These are phyloP conservation scores for Nemopilema nomurai DNA, from an alignment of 30 jellyfish, hydroid and myxozoan species.

Conservation along the genomic window DNA sequence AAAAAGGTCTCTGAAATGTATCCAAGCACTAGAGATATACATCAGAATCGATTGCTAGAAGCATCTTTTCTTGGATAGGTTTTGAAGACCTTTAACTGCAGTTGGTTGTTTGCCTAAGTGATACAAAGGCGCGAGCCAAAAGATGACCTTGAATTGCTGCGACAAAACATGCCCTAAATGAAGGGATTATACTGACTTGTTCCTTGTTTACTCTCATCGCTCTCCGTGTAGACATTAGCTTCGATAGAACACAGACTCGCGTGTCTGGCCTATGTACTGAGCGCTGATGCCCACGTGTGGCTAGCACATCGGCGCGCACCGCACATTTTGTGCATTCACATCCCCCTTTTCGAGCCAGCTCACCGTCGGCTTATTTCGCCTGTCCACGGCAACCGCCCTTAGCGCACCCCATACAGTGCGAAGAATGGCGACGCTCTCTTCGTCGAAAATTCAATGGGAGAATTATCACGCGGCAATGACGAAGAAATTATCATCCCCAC, in stretches of 20 bases:
- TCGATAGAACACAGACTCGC: constrained; percentile 64
- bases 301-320: neutral
- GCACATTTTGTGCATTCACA: constrained; percentile 4
- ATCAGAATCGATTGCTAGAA: no score
- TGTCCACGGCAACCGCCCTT: neutral
- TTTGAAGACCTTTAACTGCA: no score
- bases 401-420: neutral
- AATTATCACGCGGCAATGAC: constrained; percentile 1
- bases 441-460: neutral
- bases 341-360: neutral
- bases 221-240: constrained; percentile 45
- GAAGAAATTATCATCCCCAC: neutral
- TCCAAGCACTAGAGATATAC: no score
- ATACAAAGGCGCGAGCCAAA: constrained; percentile 1
- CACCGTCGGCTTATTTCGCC: neutral
- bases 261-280: constrained; percentile 29
- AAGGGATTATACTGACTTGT: constrained; percentile 29
- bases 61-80: no score
- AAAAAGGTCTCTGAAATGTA: no score
- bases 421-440: neutral
- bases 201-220: constrained; percentile 27
- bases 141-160: neutral
- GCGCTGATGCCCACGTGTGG: constrained; percentile 23
- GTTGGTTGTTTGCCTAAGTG: neutral
- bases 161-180: constrained; percentile 7